These are phyloP conservation scores for Myotis vivesi DNA, from an alignment of 2,797 vertebrate species.

Conservation along the genomic window DNA sequence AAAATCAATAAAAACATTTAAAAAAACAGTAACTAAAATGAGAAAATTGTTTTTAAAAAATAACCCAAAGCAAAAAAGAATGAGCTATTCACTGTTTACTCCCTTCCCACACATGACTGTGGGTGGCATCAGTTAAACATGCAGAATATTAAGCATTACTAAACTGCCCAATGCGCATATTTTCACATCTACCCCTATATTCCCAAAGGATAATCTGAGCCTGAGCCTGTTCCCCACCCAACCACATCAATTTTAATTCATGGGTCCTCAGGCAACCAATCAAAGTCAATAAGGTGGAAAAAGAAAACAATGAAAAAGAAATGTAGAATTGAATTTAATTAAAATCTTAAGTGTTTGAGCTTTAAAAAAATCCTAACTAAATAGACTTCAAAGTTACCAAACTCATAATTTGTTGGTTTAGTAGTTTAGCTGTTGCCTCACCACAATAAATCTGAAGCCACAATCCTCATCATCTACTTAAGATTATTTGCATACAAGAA, in stretches of 20 bases:
- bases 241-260: conserved; percentile 25
- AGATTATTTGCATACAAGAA: conserved; percentile 61
- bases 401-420: conserved; percentile 47
- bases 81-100: conserved; percentile 58
- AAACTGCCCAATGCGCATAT: not conserved
- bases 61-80: conserved; percentile 45
- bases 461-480: conserved; percentile 50
- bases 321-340: conserved; percentile 41
- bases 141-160: conserved; percentile 61
- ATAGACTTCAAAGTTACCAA: conserved; percentile 48
- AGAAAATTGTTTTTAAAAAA: too few species aligned
- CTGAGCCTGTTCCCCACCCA: not conserved
- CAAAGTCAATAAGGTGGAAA: not conserved
- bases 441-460: conserved; percentile 59
- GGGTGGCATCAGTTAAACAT: conserved; percentile 50
- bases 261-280: not conserved
- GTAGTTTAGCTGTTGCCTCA: conserved; percentile 36
- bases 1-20: too few species aligned
- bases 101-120: conserved; percentile 45
- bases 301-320: conserved; percentile 48
- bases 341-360: conserved; percentile 21
- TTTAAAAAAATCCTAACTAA: conserved; percentile 38
- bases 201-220: conserved; percentile 31
- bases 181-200: conserved; percentile 48
- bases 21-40: too few species aligned